Evolutionary conservation across 2,888 invertebrate genomes (phyloP).

Genomic region (Drosophila borborema): DNA sequence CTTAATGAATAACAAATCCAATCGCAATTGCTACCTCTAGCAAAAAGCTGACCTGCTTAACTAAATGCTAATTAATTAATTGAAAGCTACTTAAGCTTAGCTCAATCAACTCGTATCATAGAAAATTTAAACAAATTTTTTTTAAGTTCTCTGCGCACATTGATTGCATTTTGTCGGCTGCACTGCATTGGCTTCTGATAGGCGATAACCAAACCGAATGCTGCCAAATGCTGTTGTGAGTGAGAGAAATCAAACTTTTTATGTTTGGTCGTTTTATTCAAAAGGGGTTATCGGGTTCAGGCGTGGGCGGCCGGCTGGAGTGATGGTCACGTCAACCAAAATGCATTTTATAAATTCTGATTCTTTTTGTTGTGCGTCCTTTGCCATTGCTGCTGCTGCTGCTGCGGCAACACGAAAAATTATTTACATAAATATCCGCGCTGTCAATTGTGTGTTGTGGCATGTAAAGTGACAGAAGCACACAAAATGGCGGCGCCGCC

Average conservation of each 20-base stretch:
- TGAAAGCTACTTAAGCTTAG: conserved; percentile 1
- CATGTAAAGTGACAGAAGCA: conserved; percentile 80
- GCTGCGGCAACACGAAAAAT: conserved; percentile 75
- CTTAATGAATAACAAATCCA: no score
- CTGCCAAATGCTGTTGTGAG: conserved; percentile 16
- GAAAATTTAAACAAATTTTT: neutral
- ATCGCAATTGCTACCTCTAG: no score
- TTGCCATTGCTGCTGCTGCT: conserved; percentile 39
- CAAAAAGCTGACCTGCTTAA: neutral
- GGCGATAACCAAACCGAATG: neutral
- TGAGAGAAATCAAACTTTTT: conserved; percentile 43
- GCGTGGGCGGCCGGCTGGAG: conserved; percentile 2
- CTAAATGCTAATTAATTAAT: neutral
- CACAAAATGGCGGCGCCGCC: conserved; percentile 76
- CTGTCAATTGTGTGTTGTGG: conserved; percentile 79
- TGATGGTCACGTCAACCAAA: conserved; percentile 74
- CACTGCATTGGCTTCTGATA: conserved; percentile 7
- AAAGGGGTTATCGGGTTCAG: conserved; percentile 5
- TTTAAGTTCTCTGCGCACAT: conserved; percentile 19
- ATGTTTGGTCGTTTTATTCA: conserved; percentile 27
- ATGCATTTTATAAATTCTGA: conserved; percentile 62
- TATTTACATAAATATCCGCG: conserved; percentile 78
- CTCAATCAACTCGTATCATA: neutral
- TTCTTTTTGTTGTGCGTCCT: conserved; percentile 46
- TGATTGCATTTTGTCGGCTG: conserved; percentile 50